Conservation (phyloP, 2,797 vertebrate genomes). For the Enteromius fasciolatus region DNA sequence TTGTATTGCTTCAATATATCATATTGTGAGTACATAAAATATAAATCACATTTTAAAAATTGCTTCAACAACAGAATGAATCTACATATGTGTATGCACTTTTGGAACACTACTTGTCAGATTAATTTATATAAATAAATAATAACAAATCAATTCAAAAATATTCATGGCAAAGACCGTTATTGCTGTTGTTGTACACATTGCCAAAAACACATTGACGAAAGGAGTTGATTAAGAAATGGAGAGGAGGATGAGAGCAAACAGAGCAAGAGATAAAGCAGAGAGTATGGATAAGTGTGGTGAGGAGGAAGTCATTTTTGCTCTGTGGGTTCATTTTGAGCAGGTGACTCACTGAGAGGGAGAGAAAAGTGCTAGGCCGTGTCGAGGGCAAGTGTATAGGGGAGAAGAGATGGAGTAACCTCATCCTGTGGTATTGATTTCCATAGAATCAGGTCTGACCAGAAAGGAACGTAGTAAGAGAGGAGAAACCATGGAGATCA, state of each 20-base stretch:
- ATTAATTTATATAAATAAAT: not conserved
- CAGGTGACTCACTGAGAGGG: conserved; percentile 42
- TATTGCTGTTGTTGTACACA: not conserved
- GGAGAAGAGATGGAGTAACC: not conserved
- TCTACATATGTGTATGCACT: not conserved
- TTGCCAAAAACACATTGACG: not conserved
- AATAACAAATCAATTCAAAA: not conserved
- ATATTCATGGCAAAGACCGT: not conserved
- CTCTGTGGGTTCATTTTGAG: not conserved
- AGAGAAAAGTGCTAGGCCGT: not conserved
- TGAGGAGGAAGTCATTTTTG: not conserved
- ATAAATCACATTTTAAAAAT: not conserved
- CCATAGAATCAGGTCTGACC: not conserved
- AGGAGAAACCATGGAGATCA: conserved; percentile 4
- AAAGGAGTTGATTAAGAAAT: conserved; percentile 16
- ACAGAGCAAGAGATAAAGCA: conserved; percentile 3
- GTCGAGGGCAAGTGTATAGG: not conserved
- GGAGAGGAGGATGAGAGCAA: not conserved
- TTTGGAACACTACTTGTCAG: not conserved
- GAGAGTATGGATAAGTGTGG: not conserved
- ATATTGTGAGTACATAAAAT: conserved; percentile 18
- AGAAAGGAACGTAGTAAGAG: not conserved
- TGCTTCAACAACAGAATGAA: not conserved
- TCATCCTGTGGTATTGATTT: not conserved
- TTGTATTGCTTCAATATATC: conserved; percentile 56